Evolutionary conservation across 1,140 invertebrate genomes (phyloP).

Genomic region (Brachionus calyciflorus): DNA sequence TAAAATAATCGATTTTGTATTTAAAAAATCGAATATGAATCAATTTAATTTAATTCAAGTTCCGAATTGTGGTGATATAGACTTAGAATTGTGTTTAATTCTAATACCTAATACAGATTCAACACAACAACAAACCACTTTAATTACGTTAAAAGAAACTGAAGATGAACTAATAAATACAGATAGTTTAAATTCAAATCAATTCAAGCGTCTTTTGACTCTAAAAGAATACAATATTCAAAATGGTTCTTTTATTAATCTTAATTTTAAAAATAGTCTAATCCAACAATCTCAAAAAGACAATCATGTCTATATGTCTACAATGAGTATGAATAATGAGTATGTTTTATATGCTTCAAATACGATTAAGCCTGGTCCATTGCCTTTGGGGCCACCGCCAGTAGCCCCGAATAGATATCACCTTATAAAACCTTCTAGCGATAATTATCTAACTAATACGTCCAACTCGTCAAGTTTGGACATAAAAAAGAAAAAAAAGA

Average conservation of each 20-base stretch:
- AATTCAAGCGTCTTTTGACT: background rate
- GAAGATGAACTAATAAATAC: constrained; percentile 3
- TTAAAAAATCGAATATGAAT: background rate
- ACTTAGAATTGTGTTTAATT: constrained; percentile 17
- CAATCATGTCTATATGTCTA: constrained; percentile 21
- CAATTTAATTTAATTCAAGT: background rate
- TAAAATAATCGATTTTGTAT: constrained; percentile 11
- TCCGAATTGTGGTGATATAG: background rate
- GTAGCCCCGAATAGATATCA: background rate
- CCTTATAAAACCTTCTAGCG: constrained; percentile 4
- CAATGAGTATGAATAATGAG: constrained; percentile 29
- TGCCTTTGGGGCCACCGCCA: background rate
- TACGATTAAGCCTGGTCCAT: background rate
- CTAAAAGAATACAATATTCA: constrained; percentile 42
- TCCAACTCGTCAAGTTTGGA: background rate
- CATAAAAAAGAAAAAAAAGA: background rate
- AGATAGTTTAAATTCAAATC: too few relatives aligned
- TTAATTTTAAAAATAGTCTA: background rate
- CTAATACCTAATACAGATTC: background rate
- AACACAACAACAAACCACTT: background rate
- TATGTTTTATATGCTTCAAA: background rate
- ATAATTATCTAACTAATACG: background rate
- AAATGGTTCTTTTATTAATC: constrained; percentile 44
- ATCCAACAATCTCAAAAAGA: background rate
- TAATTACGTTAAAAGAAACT: constrained; percentile 12